Evolutionary conservation across 2,797 vertebrate genomes (phyloP), one percentile per base, ranked within the genome.

Genomic region (Vireo griseus): DNA sequence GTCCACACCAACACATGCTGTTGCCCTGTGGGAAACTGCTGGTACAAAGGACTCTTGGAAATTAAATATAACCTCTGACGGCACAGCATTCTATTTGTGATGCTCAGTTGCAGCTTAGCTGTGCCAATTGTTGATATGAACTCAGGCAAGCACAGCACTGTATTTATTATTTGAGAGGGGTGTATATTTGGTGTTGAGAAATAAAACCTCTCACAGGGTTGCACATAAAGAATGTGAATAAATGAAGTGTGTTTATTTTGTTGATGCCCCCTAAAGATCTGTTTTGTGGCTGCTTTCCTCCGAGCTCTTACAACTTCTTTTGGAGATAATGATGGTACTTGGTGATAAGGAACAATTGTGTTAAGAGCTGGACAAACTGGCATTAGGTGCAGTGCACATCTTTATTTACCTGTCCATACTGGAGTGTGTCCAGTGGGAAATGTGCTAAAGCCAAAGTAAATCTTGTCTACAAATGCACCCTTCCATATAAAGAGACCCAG

Each of bases 11-110:
- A 67, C 55, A 67, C 90, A 94, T 58, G 69, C 63, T 11, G 3
- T 55, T 92, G 35, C 89, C 37, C 74, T 90, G 87, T 94, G 91
- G 95, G 92, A 94, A 94, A 50, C 76, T 62, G 87, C 76, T 95
- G 90, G 76, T 85, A 31, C 66, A 69, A 74, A 66, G 51, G 81
- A 65, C 35, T 13, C 37, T 68, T 89, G 76, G 69, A 95, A 92
- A 95, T 96, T 40, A 90, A 96, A 90, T 91, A 73, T 59, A 92
- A 86, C 66, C 58, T 88, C 44, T 75, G 71, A 75, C 0, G 1
- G 79, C 85, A 68, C 51, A 57, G 47, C 10, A 2, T 90, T 90
- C 85, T 90, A 4, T 88, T 92, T 94, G 76, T 69, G 79, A 71
- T 86, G 67, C 77, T 94, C 87, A 54, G 22, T 88, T 92, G 79